Percentiles rank a stretch among this genome's conserved stretches.
phyloP scores from a whole-genome alignment of 1,140 invertebrate species.

The Camponotus vicinus region DNA sequence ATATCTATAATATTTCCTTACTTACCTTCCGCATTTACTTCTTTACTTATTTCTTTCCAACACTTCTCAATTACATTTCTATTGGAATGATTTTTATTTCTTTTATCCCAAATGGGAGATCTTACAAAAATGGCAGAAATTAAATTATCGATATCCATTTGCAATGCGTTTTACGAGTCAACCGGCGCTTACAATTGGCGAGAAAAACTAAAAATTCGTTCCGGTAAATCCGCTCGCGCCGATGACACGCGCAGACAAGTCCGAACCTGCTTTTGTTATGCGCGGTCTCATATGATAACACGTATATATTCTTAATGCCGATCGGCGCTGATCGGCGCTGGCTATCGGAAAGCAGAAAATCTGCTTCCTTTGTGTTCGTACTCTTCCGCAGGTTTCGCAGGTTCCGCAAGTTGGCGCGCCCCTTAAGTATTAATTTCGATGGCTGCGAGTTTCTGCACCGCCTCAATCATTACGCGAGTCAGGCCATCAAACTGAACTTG shows the following conservation, averaged over 20 bases:
- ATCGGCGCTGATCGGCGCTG: too few relatives aligned
- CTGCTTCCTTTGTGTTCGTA: background rate
- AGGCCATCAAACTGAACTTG: too few relatives aligned
- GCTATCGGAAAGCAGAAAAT: too few relatives aligned
- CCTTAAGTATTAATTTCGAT: too few relatives aligned
- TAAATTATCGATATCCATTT: slow-evolving; percentile 4
- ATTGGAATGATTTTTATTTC: slow-evolving; percentile 10
- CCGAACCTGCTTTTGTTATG: slow-evolving; percentile 8
- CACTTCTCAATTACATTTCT: background rate
- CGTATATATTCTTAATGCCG: background rate
- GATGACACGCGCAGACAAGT: background rate
- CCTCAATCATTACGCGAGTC: too few relatives aligned
- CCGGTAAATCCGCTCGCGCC: background rate
- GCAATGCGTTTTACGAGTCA: background rate
- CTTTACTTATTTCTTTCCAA: slow-evolving; percentile 1
- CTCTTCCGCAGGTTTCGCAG: background rate
- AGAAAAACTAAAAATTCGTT: slow-evolving; percentile 2
- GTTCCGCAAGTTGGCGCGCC: too few relatives aligned
- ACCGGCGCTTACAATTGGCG: slow-evolving; percentile 1
- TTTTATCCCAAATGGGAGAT: background rate
- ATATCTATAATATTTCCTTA: background rate
- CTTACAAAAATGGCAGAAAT: slow-evolving; percentile 16
- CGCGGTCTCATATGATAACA: background rate
- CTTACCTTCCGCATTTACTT: background rate
- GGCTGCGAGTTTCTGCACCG: too few relatives aligned